These are phyloP conservation scores for Sinocyclocheilus anophthalmus DNA, from an alignment of 2,113 vertebrate species.

Conservation along the genomic window DNA sequence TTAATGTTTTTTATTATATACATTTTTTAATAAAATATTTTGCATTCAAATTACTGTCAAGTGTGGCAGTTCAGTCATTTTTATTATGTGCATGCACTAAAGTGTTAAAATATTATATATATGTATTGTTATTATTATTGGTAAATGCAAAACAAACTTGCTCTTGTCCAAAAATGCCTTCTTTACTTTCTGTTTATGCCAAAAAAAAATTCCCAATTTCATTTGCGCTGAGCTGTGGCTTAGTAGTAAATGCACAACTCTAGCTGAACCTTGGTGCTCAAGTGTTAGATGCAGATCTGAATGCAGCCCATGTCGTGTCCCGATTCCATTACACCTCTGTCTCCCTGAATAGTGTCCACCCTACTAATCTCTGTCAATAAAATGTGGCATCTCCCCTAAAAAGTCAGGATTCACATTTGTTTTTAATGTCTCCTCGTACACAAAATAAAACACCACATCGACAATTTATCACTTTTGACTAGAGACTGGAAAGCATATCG, in stretches of 20 bases:
- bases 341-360: not conserved
- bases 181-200: not conserved
- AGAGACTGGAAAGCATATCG: not conserved
- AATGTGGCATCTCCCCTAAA: not conserved
- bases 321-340: not conserved
- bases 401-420: not conserved
- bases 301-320: not conserved
- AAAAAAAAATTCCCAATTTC: not conserved
- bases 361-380: conserved; percentile 3
- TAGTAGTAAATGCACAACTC: not conserved
- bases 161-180: not conserved
- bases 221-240: not conserved
- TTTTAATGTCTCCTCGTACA: not conserved
- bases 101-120: no score
- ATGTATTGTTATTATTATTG: not conserved
- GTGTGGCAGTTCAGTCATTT: no score
- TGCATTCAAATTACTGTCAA: no score
- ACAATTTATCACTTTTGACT: conserved; percentile 10
- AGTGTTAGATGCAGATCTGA: not conserved
- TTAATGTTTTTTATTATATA: no score
- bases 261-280: not conserved
- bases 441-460: conserved; percentile 9
- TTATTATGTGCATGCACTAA: no score
- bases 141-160: not conserved
- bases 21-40: no score